These are phyloP conservation scores for Chelon labrosus DNA, from an alignment of 2,797 vertebrate species.

Conservation along the genomic window DNA sequence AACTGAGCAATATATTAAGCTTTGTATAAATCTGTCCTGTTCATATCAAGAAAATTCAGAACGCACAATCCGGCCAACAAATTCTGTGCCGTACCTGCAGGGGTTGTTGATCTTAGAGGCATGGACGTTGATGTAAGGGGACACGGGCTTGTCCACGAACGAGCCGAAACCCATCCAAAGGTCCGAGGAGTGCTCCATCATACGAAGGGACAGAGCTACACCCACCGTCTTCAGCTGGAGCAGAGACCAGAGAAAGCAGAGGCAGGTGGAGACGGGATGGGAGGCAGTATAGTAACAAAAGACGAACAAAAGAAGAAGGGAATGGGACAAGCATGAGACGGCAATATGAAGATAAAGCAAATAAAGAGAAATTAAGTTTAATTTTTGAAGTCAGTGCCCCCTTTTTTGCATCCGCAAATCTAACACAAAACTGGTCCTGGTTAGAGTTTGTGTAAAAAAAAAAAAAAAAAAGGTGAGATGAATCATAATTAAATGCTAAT, in stretches of 20 bases:
- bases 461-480: not conserved
- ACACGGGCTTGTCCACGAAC: slow-evolving; percentile 98
- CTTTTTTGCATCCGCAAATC: too few species aligned
- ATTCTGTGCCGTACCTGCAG: slow-evolving; percentile 88
- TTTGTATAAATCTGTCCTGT: not conserved
- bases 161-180: slow-evolving; percentile 97
- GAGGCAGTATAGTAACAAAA: too few species aligned
- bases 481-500: not conserved
- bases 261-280: not conserved
- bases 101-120: slow-evolving; percentile 96
- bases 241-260: slow-evolving; percentile 1
- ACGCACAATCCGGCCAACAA: not conserved
- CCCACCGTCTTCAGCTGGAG: slow-evolving; percentile 92
- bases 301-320: not conserved
- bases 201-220: slow-evolving; percentile 92
- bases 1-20: not conserved
- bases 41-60: not conserved
- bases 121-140: slow-evolving; percentile 96
- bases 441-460: not conserved
- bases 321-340: not conserved
- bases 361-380: not conserved
- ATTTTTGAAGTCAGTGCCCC: too few species aligned
- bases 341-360: not conserved
- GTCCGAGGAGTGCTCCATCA: slow-evolving; percentile 92
- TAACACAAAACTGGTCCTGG: too few species aligned